These are phyloP conservation scores for Cheirogaleus medius DNA, from an alignment of 2,113 vertebrate species.

Conservation along the genomic window DNA sequence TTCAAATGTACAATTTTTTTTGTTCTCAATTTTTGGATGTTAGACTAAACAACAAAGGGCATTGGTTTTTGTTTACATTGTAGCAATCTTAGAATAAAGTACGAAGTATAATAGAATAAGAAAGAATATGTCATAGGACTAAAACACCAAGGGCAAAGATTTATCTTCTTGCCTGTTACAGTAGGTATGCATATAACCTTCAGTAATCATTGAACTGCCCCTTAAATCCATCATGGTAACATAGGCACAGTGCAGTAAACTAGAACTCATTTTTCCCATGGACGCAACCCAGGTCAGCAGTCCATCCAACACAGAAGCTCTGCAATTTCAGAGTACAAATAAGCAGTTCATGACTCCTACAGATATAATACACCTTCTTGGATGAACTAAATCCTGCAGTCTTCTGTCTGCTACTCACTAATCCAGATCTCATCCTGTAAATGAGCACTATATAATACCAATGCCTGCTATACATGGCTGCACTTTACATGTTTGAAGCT, in stretches of 20 bases:
- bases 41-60: background rate
- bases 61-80: background rate
- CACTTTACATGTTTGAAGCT: background rate
- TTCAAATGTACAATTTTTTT: conserved; percentile 28
- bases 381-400: background rate
- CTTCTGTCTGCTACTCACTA: background rate
- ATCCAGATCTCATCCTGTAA: background rate
- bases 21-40: conserved; percentile 24
- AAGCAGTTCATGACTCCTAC: background rate
- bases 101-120: background rate
- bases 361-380: background rate
- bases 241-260: background rate
- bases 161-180: background rate
- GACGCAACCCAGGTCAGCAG: background rate
- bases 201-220: background rate
- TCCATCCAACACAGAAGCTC: background rate
- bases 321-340: background rate
- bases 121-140: background rate
- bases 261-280: background rate
- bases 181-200: background rate
- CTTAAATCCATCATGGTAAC: background rate
- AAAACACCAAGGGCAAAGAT: conserved; percentile 5
- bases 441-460: background rate
- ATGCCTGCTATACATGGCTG: background rate
- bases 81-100: conserved; percentile 10